Percentiles rank a stretch among this genome's conserved stretches.
These are phyloP conservation scores for Caenorhabditis plicata DNA, from an alignment of 2,888 invertebrate genomes.

Conservation along the genomic window DNA sequence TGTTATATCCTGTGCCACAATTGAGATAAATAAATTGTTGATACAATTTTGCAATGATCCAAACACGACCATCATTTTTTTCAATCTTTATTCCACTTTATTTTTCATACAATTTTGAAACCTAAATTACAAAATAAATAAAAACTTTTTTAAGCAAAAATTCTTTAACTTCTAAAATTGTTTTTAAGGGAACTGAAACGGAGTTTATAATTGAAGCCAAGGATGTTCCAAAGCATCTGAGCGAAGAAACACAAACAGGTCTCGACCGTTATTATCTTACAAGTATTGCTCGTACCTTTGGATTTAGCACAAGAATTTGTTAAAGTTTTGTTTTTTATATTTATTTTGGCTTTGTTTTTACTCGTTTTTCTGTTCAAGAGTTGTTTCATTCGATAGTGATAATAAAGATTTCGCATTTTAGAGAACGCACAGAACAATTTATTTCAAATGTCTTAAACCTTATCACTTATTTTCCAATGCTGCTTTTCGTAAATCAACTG, in stretches of 20 bases:
- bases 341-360: not conserved
- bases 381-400: not conserved
- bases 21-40: too few relatives aligned
- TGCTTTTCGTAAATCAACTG: conserved; percentile 15
- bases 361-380: not conserved
- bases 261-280: conserved; percentile 79
- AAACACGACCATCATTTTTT: too few relatives aligned
- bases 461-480: not conserved
- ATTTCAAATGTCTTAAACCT: not conserved
- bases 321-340: conserved; percentile 46
- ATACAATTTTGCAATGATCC: too few relatives aligned
- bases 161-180: too few relatives aligned
- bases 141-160: not conserved
- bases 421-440: not conserved
- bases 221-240: conserved; percentile 80
- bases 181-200: conserved; percentile 75
- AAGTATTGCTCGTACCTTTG: conserved; percentile 87
- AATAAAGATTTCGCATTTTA: not conserved
- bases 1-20: too few relatives aligned
- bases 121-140: conserved; percentile 4
- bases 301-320: conserved; percentile 75
- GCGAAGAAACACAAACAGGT: conserved; percentile 75
- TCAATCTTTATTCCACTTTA: too few relatives aligned
- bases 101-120: too few relatives aligned
- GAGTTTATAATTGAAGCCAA: conserved; percentile 80